phyloP scores from a whole-genome alignment of 2,113 vertebrate species.

The Carollia perspicillata region DNA sequence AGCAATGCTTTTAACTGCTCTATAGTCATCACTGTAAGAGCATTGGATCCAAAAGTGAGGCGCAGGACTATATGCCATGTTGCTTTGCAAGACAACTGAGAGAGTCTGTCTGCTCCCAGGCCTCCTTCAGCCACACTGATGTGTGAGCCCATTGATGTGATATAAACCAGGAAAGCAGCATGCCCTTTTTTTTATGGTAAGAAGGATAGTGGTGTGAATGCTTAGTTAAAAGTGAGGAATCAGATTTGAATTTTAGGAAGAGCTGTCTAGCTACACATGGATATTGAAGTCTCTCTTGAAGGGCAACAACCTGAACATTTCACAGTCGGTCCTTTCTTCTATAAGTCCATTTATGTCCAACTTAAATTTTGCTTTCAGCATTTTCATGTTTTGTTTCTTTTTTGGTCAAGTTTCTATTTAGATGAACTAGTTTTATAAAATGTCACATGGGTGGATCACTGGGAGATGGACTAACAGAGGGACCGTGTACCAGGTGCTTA shows the following conservation, averaged over 20 bases:
- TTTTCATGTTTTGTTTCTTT: neutral
- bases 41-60: neutral
- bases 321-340: neutral
- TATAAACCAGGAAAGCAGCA: neutral
- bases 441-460: neutral
- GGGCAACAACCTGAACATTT: neutral
- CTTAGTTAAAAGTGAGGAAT: neutral
- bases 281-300: neutral
- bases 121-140: neutral
- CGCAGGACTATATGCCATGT: neutral
- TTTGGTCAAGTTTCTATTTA: neutral
- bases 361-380: neutral
- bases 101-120: neutral
- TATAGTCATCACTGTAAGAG: neutral
- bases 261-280: neutral
- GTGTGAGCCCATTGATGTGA: neutral
- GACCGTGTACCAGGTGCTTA: neutral
- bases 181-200: neutral
- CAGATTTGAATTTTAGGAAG: neutral
- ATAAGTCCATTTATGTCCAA: neutral
- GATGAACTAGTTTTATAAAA: neutral
- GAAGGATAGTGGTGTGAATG: neutral
- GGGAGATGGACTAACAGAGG: neutral
- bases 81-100: neutral
- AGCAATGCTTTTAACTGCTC: neutral